These are phyloP conservation scores for Steromphala cineraria DNA, from an alignment of 2,888 invertebrate species.

Conservation along the genomic window DNA sequence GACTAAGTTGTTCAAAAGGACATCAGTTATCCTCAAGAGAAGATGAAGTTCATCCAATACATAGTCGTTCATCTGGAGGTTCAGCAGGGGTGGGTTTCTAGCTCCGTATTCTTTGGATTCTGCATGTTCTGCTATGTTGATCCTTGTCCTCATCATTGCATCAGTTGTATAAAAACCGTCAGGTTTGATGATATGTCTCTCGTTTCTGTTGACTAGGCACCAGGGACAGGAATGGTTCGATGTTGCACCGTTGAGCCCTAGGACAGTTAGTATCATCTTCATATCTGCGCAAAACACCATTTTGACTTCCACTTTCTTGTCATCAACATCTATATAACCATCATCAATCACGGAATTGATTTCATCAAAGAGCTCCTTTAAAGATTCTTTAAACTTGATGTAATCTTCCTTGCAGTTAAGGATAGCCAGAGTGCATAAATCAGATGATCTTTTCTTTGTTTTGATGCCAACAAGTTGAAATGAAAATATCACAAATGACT, in stretches of 20 bases:
- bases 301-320: background rate
- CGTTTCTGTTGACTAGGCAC: background rate
- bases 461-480: background rate
- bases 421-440: background rate
- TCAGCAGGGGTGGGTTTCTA: background rate
- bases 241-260: background rate
- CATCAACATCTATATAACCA: background rate
- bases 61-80: background rate
- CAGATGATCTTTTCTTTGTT: background rate
- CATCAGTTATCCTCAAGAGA: background rate
- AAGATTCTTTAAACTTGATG: background rate
- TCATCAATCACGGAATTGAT: background rate
- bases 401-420: background rate
- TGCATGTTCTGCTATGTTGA: background rate
- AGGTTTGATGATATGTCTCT: background rate
- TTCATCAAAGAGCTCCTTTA: background rate
- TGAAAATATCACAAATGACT: background rate
- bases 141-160: background rate
- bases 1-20: background rate
- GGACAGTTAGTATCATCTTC: background rate
- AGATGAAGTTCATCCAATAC: conserved; percentile 8
- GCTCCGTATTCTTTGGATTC: background rate
- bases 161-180: background rate
- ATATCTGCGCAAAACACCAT: conserved; percentile 6
- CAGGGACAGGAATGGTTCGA: background rate